Percentiles rank a stretch among this genome's conserved stretches.
Conservation (phyloP, 1,140 invertebrate genomes). For the Bradynema listronoti region DNA sequence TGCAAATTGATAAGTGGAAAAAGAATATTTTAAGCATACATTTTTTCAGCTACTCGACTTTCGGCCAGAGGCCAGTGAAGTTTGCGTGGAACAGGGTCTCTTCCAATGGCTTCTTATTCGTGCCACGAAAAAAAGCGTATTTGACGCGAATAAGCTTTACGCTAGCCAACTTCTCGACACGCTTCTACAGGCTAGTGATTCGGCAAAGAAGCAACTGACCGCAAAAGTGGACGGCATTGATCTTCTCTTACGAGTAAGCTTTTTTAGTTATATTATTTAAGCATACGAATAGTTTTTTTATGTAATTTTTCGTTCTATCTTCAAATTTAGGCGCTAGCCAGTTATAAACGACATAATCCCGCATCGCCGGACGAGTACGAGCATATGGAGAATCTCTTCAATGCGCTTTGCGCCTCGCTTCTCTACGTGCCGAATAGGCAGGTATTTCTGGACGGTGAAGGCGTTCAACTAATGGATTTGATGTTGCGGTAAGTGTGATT, state of each 20-base stretch:
- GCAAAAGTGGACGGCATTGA: conserved; percentile 93
- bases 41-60: conserved; percentile 67
- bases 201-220: conserved; percentile 68
- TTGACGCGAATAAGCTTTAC: conserved; percentile 92
- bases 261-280: conserved; percentile 1
- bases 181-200: conserved; percentile 78
- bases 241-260: conserved; percentile 77
- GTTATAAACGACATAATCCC: conserved; percentile 89
- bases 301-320: conserved; percentile 55
- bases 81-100: conserved; percentile 72
- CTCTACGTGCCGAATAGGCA: conserved; percentile 77
- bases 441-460: conserved; percentile 81
- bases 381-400: conserved; percentile 97
- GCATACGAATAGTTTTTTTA: neutral
- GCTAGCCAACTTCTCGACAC: conserved; percentile 91
- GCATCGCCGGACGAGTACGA: conserved; percentile 82
- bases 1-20: too few relatives aligned
- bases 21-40: too few relatives aligned
- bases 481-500: too few relatives aligned
- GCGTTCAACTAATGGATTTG: conserved; percentile 87
- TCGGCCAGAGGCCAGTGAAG: conserved; percentile 71
- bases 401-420: conserved; percentile 84
- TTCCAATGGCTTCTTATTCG: conserved; percentile 84
- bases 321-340: conserved; percentile 66
- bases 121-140: conserved; percentile 69